Evolutionary conservation across 92 coral and sea anemone species (phyloP).

Genomic region (Desmophyllum pertusum): DNA sequence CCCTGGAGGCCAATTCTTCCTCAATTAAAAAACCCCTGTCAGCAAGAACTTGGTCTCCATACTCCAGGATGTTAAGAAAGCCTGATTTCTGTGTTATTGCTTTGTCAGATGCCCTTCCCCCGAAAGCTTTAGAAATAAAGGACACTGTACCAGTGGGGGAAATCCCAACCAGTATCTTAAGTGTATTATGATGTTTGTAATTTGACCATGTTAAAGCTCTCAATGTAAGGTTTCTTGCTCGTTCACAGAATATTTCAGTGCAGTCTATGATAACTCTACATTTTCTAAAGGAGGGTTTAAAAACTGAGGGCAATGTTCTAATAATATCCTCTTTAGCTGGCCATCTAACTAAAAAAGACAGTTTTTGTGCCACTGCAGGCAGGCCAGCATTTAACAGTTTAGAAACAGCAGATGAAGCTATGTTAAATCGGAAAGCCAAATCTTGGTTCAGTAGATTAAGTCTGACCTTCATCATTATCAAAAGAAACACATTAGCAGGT

Average conservation of each 20-base stretch:
- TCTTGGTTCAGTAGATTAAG: slow-evolving; percentile 44
- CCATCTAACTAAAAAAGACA: slow-evolving; percentile 48
- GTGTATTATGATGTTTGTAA: slow-evolving; percentile 62
- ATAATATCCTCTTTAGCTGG: slow-evolving; percentile 37
- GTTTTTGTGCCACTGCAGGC: slow-evolving; percentile 25
- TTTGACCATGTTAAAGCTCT: slow-evolving; percentile 61
- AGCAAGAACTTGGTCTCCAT: slow-evolving; percentile 60
- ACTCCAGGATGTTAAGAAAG: slow-evolving; percentile 45
- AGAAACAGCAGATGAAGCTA: slow-evolving; percentile 31
- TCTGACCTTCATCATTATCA: slow-evolving; percentile 38
- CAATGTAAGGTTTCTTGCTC: slow-evolving; percentile 50
- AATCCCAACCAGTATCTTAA: slow-evolving; percentile 61
- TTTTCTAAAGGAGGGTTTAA: slow-evolving; percentile 37
- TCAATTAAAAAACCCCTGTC: slow-evolving; percentile 65
- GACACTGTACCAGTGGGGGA: slow-evolving; percentile 63
- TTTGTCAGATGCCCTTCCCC: slow-evolving; percentile 62
- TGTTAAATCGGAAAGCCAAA: slow-evolving; percentile 41
- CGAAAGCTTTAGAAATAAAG: slow-evolving; percentile 56
- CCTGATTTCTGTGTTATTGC: slow-evolving; percentile 60
- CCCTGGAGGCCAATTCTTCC: slow-evolving; percentile 54
- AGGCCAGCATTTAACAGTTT: slow-evolving; percentile 27
- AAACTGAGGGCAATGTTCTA: slow-evolving; percentile 38
- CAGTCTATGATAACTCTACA: slow-evolving; percentile 70
- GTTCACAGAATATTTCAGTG: slow-evolving; percentile 55
- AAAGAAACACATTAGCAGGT: slow-evolving; percentile 34